These are phyloP conservation scores for Archocentrus centrarchus DNA, from an alignment of 2,113 vertebrate genomes.

Conservation along the genomic window DNA sequence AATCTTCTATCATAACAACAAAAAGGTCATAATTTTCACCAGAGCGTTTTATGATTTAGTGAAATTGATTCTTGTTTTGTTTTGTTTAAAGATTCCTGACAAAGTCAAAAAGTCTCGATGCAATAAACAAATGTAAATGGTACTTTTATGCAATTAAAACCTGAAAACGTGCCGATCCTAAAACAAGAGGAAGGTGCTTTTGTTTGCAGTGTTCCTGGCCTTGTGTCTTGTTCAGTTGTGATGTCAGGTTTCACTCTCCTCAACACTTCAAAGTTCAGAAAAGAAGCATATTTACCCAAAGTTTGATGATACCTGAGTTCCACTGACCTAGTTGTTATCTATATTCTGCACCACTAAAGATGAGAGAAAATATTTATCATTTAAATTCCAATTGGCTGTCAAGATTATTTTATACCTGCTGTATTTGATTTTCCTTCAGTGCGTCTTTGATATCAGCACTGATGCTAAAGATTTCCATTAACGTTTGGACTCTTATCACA, in stretches of 20 bases:
- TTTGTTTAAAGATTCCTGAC: too few species aligned
- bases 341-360: background rate
- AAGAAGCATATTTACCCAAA: background rate
- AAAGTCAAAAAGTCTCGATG: too few species aligned
- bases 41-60: too few species aligned
- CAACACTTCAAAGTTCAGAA: background rate
- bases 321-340: background rate
- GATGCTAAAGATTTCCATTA: background rate
- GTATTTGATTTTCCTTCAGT: background rate
- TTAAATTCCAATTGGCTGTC: background rate
- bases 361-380: background rate
- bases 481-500: slow-evolving; percentile 23
- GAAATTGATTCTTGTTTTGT: background rate
- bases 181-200: too few species aligned
- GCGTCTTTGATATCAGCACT: slow-evolving; percentile 6
- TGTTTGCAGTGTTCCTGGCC: too few species aligned
- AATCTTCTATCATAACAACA: too few species aligned
- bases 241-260: background rate
- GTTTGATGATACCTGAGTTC: background rate
- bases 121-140: too few species aligned
- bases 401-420: background rate
- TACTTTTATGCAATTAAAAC: too few species aligned
- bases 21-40: too few species aligned
- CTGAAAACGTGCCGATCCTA: too few species aligned
- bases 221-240: background rate